Conservation (phyloP, 2,113 vertebrate species). For the Sebastes schlegelii region DNA sequence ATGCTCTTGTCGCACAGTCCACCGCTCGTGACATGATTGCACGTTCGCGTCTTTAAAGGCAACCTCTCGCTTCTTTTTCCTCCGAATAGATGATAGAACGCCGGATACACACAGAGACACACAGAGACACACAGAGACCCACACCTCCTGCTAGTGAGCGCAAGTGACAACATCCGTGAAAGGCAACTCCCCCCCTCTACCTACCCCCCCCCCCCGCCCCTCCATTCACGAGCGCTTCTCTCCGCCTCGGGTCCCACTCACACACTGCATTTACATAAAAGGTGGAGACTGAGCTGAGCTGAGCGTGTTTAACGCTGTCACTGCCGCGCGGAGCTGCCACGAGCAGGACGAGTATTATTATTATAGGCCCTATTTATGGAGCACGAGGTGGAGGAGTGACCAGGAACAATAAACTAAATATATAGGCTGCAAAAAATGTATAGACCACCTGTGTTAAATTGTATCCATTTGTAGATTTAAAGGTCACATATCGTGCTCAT, state of each 20-base stretch:
- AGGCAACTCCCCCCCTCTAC: slow-evolving; percentile 41
- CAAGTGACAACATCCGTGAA: slow-evolving; percentile 51
- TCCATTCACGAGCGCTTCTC: slow-evolving; percentile 65
- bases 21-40: slow-evolving; percentile 73
- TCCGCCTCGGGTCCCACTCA: slow-evolving; percentile 67
- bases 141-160: slow-evolving; percentile 70
- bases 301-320: slow-evolving; percentile 71
- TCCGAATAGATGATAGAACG: slow-evolving; percentile 63
- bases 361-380: not conserved
- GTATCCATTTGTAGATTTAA: too few relatives aligned
- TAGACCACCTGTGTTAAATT: not conserved
- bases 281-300: slow-evolving; percentile 72
- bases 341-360: too few relatives aligned
- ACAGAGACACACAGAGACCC: slow-evolving; percentile 17
- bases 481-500: too few relatives aligned
- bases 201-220: slow-evolving; percentile 23
- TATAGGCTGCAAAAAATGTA: not conserved
- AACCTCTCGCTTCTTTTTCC: slow-evolving; percentile 25
- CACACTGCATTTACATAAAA: slow-evolving; percentile 81
- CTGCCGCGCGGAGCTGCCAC: slow-evolving; percentile 39
- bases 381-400: not conserved
- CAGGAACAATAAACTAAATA: not conserved
- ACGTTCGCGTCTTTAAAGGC: slow-evolving; percentile 53
- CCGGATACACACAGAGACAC: slow-evolving; percentile 8
- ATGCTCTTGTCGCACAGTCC: slow-evolving; percentile 50